Evolutionary conservation across 92 coral and sea anemone species (phyloP), one percentile per base, ranked within the genome.

Genomic region (Diadumene lineata): DNA sequence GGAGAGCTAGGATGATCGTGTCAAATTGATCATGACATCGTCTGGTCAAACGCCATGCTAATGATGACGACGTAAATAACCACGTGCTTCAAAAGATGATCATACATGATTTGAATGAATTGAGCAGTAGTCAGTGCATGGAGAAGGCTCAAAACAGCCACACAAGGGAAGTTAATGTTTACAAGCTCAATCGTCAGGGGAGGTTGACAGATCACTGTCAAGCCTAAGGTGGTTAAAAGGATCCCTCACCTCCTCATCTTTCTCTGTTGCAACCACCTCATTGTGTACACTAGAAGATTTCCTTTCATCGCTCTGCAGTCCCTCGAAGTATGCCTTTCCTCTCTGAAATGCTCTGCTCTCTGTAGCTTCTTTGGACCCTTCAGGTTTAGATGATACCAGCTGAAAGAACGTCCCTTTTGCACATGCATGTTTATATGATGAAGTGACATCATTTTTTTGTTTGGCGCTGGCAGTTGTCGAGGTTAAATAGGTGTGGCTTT

Each of bases 261-360:
- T 28, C 15, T 28, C 22, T 62, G 6, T 31, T 19, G 21, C 27
- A 4, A 28, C 43, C n/a, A 28, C 1, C 15, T 62, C 68, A 31
- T 30, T 28, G 34, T 6, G 24, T 1, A 1, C 25, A 11, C 68
- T 62, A 16, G 31, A 15, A 1, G 38, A 28, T 3, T 28, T 19
- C 19, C 43, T 29, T 16, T 29, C 43, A 28, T 62, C n/a, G 18
- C 43, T 62, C 7, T 18, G 7, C 3, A 62, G 43, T 3, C 7
- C 68, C 43, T 62, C 68, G 27, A 62, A 62, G 43, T 62, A 62
- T 6, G 68, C 68, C 43, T 62, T 62, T 38, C 38, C 38, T 28
- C 21, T 29, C 38, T 62, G 68, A 28, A 62, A 62, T 62, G 68
- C 22, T 3, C 68, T 28, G n/a, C 21, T 62, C 15, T 23, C 68